These are phyloP conservation scores for Micropterix aruncella DNA, from an alignment of 2,888 invertebrate genomes.

Conservation along the genomic window DNA sequence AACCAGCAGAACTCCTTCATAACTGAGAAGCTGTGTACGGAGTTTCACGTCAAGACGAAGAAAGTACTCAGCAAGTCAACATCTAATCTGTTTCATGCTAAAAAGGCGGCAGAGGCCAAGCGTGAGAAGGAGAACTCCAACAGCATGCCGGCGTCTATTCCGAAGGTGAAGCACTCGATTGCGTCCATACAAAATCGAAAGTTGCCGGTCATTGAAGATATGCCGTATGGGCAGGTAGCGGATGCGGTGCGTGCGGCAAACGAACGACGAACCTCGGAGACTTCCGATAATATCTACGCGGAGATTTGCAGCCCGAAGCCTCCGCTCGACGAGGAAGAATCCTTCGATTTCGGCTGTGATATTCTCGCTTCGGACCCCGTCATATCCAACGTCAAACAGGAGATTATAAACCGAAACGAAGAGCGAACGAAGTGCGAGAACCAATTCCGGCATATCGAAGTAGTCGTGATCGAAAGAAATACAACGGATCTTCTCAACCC, in stretches of 20 bases:
- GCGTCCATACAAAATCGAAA: slow-evolving; percentile 39
- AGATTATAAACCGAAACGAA: slow-evolving; percentile 30
- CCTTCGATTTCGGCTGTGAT: slow-evolving; percentile 29
- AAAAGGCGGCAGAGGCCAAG: slow-evolving; percentile 33
- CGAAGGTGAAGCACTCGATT: slow-evolving; percentile 35
- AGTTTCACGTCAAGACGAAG: slow-evolving; percentile 59
- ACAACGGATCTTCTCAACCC: slow-evolving; percentile 30
- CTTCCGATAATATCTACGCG: slow-evolving; percentile 55
- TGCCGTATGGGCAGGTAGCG: slow-evolving; percentile 56
- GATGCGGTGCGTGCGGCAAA: slow-evolving; percentile 35
- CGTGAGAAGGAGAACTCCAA: slow-evolving; percentile 33
- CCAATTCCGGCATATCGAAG: slow-evolving; percentile 36
- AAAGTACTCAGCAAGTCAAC: slow-evolving; percentile 47
- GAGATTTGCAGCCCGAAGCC: slow-evolving; percentile 40
- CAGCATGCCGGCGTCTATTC: slow-evolving; percentile 37
- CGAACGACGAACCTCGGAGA: slow-evolving; percentile 19
- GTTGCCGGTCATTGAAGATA: slow-evolving; percentile 44
- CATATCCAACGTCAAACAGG: slow-evolving; percentile 36
- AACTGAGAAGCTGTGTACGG: slow-evolving; percentile 53
- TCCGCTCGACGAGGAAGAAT: slow-evolving; percentile 28
- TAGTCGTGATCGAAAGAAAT: slow-evolving; percentile 36
- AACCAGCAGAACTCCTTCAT: slow-evolving; percentile 50
- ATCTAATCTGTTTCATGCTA: slow-evolving; percentile 45
- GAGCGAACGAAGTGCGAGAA: slow-evolving; percentile 34
- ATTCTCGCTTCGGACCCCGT: slow-evolving; percentile 33